These are phyloP conservation scores for Epinephelus awoara DNA, from an alignment of 2,797 vertebrate genomes.

Conservation along the genomic window DNA sequence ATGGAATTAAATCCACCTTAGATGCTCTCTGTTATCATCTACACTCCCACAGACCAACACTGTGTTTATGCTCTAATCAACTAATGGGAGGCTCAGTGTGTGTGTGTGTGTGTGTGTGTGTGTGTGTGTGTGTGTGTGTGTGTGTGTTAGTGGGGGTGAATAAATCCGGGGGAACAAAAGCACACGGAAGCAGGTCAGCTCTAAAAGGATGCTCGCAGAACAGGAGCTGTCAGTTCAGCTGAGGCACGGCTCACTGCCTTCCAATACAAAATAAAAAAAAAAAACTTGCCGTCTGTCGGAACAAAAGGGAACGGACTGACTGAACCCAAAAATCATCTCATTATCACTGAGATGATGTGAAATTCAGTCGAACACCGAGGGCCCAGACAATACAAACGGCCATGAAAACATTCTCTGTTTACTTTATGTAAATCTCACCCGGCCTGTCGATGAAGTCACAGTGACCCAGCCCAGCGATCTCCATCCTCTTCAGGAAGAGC, in stretches of 20 bases:
- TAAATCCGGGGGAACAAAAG: conserved; percentile 71
- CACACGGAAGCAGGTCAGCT: conserved; percentile 71
- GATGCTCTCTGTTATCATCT: conserved; percentile 28
- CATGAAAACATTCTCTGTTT: not conserved
- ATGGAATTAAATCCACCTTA: conserved; percentile 15
- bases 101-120: conserved; percentile 29
- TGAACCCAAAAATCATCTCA: conserved; percentile 42
- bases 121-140: conserved; percentile 32
- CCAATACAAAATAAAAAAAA: conserved; percentile 43
- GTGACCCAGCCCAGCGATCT: conserved; percentile 89
- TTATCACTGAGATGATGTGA: conserved; percentile 13
- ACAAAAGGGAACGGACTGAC: conserved; percentile 52
- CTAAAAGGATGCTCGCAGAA: conserved; percentile 71
- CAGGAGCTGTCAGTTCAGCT: conserved; percentile 82
- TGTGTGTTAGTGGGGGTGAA: conserved; percentile 42
- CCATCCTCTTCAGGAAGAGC: conserved; percentile 93
- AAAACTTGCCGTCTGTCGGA: conserved; percentile 59
- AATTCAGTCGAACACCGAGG: conserved; percentile 9
- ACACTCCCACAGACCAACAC: conserved; percentile 27
- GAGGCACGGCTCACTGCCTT: conserved; percentile 79
- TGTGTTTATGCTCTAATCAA: conserved; percentile 52
- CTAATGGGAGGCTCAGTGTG: conserved; percentile 64
- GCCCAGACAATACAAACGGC: not conserved
- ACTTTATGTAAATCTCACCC: conserved; percentile 76
- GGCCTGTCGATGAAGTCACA: conserved; percentile 92